Percentiles rank a stretch among this genome's conserved stretches.
Conservation (phyloP, 2,113 vertebrate genomes). For the Limnothrissa miodon region DNA sequence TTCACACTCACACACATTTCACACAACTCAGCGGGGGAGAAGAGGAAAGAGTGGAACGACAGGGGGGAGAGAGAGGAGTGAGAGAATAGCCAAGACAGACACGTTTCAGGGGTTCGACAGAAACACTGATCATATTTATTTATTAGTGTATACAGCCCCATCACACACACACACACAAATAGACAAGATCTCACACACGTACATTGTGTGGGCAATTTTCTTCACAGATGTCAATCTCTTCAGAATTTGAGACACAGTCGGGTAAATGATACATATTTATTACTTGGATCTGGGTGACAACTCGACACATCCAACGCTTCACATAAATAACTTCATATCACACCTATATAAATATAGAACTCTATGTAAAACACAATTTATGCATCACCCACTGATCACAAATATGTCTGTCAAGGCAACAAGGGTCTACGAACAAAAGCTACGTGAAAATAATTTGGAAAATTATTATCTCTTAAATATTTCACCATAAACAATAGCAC, state of each 20-base stretch:
- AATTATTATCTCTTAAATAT: not conserved
- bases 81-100: constrained; percentile 13
- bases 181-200: not conserved
- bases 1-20: constrained; percentile 23
- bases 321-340: constrained; percentile 25
- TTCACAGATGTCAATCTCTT: constrained; percentile 9
- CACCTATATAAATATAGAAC: constrained; percentile 25
- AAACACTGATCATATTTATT: constrained; percentile 1
- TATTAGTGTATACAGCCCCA: not conserved
- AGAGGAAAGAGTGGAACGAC: constrained; percentile 7
- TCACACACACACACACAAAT: constrained; percentile 15
- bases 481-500: not conserved
- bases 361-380: constrained; percentile 10
- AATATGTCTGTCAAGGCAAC: constrained; percentile 22
- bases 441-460: constrained; percentile 3
- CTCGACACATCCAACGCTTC: constrained; percentile 5
- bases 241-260: constrained; percentile 10
- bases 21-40: not conserved
- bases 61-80: constrained; percentile 28
- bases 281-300: constrained; percentile 13
- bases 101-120: not conserved
- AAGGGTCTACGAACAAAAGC: not conserved
- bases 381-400: not conserved
- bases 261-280: constrained; percentile 24
- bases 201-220: not conserved